Conservation (phyloP, 1,140 invertebrate species). For the Drosophila melanogaster region DNA sequence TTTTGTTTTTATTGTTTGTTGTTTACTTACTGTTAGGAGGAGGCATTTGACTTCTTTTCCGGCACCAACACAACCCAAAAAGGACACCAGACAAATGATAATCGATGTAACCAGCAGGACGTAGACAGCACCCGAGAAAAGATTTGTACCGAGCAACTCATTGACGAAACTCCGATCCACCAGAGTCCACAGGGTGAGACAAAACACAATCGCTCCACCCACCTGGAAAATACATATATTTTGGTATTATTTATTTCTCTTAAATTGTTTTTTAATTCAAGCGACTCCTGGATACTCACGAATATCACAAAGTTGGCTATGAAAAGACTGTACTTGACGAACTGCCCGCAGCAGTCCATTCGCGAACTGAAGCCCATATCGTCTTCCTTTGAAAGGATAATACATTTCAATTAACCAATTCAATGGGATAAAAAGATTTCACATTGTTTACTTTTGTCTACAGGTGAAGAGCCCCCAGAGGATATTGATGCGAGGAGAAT, state of each 20-base stretch:
- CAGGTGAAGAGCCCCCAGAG: not conserved
- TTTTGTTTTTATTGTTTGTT: not conserved
- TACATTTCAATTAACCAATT: not conserved
- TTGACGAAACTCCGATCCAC: constrained; percentile 93
- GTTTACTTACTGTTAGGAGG: constrained; percentile 89
- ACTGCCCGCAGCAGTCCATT: constrained; percentile 92
- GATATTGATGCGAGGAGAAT: constrained; percentile 14
- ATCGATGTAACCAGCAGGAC: constrained; percentile 92
- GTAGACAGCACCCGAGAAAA: constrained; percentile 92
- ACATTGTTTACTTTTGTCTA: constrained; percentile 20
- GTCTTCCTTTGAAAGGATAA: constrained; percentile 76
- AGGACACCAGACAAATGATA: constrained; percentile 90
- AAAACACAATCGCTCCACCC: constrained; percentile 91
- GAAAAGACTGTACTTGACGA: constrained; percentile 94
- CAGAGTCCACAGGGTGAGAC: constrained; percentile 92
- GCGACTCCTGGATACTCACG: constrained; percentile 87
- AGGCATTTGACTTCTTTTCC: constrained; percentile 95
- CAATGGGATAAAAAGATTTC: accelerated
- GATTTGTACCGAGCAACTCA: constrained; percentile 91
- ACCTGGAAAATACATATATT: constrained; percentile 85
- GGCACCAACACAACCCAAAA: constrained; percentile 94
- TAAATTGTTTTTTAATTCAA: not conserved
- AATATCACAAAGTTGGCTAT: constrained; percentile 94
- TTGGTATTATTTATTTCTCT: not conserved
- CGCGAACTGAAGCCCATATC: constrained; percentile 89